Base-by-base conservation (phyloP, 1,140 invertebrate species). In the Zaprionus taronus region DNA sequence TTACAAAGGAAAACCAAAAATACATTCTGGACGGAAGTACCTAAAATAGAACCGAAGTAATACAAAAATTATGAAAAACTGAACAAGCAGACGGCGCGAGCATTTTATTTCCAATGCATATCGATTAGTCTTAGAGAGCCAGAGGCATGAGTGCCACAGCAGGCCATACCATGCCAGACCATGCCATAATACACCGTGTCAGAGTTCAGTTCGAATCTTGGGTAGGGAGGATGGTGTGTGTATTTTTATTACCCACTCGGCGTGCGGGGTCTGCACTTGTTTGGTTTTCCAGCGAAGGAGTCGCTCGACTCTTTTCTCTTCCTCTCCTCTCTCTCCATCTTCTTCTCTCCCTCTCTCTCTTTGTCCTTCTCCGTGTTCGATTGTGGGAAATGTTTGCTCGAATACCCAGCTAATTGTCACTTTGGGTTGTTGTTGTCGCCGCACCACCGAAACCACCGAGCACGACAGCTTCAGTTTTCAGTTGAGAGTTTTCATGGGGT, bases 341-440 rank as follows among this genome's bases (percentile, higher is more conserved):
- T 4, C 24, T 24, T 51, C 47, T n/a, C 38, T 9, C 2, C 12
- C 28, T 36, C 62, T 22, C 41, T 34, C 12, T 64, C 26, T 7
- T n/a, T 17, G 9, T 14, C 44, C 14, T n/a, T 55, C 24, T 55
- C 26, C 63, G 11, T 31, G 3, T 44, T 28, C 55, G 64, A 44
- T 55, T 78, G 70, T 84, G 82, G 75, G 82, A 84, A 84, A 72
- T 49, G 53, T 53, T 68, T 79, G 64, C 56, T 69, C 55, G 41
- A 28, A 38, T 62, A 69, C 24, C 70, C 62, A 78, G 80, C 80
- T 72, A 79, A 81, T 66, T 84, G 82, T 79, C 82, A 65, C 69
- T 73, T 72, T 73, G 72, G 77, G 62, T 58, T 38, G 61, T n/a
- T 41, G 15, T 64, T 70, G 75, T 44, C 51, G 58, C 22, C 22